Percentiles rank a stretch among this genome's conserved stretches.
Evolutionary conservation across 2,113 vertebrate genomes (phyloP).

Genomic region (Chiloscyllium plagiosum): DNA sequence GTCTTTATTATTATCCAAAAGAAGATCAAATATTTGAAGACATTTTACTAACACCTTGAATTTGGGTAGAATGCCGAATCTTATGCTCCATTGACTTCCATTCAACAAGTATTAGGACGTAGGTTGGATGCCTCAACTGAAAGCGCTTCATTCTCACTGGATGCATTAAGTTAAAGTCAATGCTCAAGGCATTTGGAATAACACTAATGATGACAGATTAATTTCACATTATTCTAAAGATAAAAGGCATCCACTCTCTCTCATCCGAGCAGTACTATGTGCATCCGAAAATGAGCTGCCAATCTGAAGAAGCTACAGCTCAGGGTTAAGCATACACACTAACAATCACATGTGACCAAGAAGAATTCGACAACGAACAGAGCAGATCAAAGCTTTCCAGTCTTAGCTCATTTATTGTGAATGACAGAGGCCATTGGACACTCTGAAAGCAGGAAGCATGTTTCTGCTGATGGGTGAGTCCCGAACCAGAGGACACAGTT

Average conservation of each 20-base stretch:
- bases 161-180: neutral
- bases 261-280: neutral
- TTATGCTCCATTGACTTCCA: no score
- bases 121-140: neutral
- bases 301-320: neutral
- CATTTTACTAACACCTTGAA: neutral
- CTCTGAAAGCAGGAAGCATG: no score
- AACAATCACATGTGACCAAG: neutral
- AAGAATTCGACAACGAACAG: neutral
- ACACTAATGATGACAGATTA: neutral
- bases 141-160: neutral
- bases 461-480: no score
- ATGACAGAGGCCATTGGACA: neutral
- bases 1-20: neutral
- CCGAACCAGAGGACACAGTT: no score
- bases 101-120: no score
- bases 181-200: neutral
- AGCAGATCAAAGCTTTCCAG: neutral
- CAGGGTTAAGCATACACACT: neutral
- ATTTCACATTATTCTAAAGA: neutral
- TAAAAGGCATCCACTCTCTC: neutral
- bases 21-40: neutral
- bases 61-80: neutral
- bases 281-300: neutral
- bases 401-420: neutral